Conservation (phyloP, 2,888 invertebrate genomes). For the Acanthosepion esculentum region DNA sequence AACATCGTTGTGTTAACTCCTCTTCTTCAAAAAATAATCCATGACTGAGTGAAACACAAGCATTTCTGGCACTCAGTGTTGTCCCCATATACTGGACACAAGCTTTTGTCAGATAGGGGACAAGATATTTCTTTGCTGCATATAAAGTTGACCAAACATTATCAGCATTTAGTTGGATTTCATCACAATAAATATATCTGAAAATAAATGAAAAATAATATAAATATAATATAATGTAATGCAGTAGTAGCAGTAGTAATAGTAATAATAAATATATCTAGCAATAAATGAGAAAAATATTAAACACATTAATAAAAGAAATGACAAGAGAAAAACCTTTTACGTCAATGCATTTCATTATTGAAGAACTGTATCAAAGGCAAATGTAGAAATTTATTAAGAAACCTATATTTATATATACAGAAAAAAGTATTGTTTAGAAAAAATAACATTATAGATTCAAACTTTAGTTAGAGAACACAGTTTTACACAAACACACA, state of each 20-base stretch:
- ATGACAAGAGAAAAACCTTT: too few relatives aligned
- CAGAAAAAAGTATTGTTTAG: too few relatives aligned
- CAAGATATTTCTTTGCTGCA: constrained; percentile 97
- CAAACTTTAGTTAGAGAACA: too few relatives aligned
- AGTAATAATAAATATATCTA: not conserved
- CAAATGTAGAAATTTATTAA: too few relatives aligned
- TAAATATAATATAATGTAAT: not conserved
- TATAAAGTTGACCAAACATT: constrained; percentile 94
- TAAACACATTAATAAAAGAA: too few relatives aligned
- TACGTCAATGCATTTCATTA: too few relatives aligned
- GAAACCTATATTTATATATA: too few relatives aligned
- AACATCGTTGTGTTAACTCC: constrained; percentile 88
- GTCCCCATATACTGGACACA: constrained; percentile 97
- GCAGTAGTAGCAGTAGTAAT: too few relatives aligned
- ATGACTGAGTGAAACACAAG: constrained; percentile 94
- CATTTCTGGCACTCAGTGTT: constrained; percentile 95
- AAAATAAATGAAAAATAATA: constrained; percentile 58
- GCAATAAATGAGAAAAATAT: not conserved
- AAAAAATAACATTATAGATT: too few relatives aligned
- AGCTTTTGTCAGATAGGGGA: constrained; percentile 92
- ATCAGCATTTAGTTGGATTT: constrained; percentile 94
- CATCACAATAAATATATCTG: constrained; percentile 97
- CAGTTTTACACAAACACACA: too few relatives aligned
- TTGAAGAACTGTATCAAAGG: too few relatives aligned
- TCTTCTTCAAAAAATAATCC: constrained; percentile 96